Evolutionary conservation across 2,113 vertebrate genomes (phyloP).

Genomic region (Phycodurus eques): DNA sequence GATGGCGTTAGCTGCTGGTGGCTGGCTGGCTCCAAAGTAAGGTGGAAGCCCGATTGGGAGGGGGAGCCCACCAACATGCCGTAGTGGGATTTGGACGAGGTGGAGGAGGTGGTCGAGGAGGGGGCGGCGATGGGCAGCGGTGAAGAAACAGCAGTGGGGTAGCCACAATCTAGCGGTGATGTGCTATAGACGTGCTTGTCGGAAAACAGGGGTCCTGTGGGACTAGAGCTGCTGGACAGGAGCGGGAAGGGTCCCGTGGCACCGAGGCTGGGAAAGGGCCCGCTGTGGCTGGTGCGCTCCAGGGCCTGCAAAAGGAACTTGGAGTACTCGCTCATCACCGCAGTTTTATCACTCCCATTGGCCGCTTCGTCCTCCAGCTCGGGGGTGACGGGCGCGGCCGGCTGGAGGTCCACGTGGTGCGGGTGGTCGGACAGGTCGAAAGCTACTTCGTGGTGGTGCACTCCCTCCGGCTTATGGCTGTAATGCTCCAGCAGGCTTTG

Average conservation of each 20-base stretch:
- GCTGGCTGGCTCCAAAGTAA: conserved; percentile 83
- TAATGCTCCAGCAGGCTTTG: conserved; percentile 98
- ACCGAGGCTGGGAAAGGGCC: conserved; percentile 84
- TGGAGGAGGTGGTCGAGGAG: conserved; percentile 82
- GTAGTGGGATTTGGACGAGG: conserved; percentile 92
- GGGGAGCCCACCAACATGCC: conserved; percentile 89
- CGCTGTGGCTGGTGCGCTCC: conserved; percentile 94
- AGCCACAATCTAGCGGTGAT: conserved; percentile 92
- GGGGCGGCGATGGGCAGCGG: conserved; percentile 83
- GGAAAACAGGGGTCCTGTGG: conserved; percentile 88
- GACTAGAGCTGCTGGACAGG: conserved; percentile 82
- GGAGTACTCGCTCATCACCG: conserved; percentile 95
- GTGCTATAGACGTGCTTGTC: conserved; percentile 94
- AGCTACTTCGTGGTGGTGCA: conserved; percentile 89
- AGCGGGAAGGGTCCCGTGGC: conserved; percentile 89
- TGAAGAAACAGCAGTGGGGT: conserved; percentile 89
- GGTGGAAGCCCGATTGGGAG: conserved; percentile 87
- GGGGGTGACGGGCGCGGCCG: conserved; percentile 84
- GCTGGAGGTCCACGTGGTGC: conserved; percentile 88
- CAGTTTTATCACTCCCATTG: conserved; percentile 85
- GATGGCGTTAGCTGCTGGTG: conserved; percentile 99
- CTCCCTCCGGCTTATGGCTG: conserved; percentile 86
- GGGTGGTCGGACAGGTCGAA: conserved; percentile 88
- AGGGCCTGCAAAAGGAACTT: conserved; percentile 98
- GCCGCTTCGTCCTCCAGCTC: conserved; percentile 87